Evolutionary conservation across 1,140 invertebrate genomes (phyloP).

Genomic region (Eubasilissa regina): DNA sequence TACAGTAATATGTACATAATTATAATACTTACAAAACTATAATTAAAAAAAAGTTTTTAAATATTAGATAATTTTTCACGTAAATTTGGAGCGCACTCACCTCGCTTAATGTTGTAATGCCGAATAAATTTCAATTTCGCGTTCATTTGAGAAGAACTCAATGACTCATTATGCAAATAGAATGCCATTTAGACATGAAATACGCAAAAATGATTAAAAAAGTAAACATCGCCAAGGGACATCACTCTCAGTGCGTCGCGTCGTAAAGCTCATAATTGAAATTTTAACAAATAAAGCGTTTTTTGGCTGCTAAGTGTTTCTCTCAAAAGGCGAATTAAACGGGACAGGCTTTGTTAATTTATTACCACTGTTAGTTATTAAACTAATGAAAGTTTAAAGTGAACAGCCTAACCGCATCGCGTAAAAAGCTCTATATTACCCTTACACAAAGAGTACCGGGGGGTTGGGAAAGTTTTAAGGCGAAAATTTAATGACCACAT

Average conservation of each 20-base stretch:
- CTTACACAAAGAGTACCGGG: slow-evolving; percentile 12
- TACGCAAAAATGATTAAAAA: too few relatives aligned
- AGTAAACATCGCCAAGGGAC: neutral
- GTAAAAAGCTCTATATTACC: slow-evolving; percentile 36
- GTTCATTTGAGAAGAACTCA: too few relatives aligned
- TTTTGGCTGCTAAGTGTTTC: slow-evolving; percentile 24
- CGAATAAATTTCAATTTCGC: too few relatives aligned
- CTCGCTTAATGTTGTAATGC: too few relatives aligned
- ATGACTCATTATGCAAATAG: too few relatives aligned
- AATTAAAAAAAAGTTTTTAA: too few relatives aligned
- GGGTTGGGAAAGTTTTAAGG: slow-evolving; percentile 19
- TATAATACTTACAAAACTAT: too few relatives aligned
- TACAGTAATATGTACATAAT: too few relatives aligned
- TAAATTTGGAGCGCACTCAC: too few relatives aligned
- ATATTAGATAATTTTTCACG: too few relatives aligned
- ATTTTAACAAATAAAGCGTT: neutral
- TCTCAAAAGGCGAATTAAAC: slow-evolving; percentile 34
- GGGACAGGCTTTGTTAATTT: slow-evolving; percentile 32
- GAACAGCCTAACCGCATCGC: slow-evolving; percentile 19
- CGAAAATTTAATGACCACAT: slow-evolving; percentile 31
- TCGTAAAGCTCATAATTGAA: neutral
- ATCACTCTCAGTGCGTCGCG: neutral
- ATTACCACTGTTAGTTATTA: slow-evolving; percentile 41
- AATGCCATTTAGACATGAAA: too few relatives aligned
- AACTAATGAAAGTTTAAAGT: slow-evolving; percentile 43